Evolutionary conservation across 1,140 invertebrate genomes (phyloP).

Genomic region (Zaprionus lachaisei): DNA sequence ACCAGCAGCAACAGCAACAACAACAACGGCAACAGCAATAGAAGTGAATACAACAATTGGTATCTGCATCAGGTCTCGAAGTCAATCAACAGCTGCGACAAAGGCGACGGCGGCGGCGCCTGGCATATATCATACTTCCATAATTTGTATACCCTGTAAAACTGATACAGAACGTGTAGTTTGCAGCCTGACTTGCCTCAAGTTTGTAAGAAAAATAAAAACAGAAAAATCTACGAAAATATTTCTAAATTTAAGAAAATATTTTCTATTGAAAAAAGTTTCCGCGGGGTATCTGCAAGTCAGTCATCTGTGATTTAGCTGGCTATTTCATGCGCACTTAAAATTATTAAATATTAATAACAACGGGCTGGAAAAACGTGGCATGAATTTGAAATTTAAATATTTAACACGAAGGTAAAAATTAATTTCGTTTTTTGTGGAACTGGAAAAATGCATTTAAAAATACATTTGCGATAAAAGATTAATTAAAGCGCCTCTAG

Average conservation of each 20-base stretch:
- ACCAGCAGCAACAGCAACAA: constrained; percentile 13
- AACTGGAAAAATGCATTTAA: constrained; percentile 61
- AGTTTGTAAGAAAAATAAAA: too few species aligned
- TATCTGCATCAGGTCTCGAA: constrained; percentile 42
- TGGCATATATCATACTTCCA: constrained; percentile 59
- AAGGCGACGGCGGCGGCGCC: constrained; percentile 45
- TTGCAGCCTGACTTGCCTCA: not conserved
- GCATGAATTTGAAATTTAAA: constrained; percentile 69
- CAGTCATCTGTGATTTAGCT: not conserved
- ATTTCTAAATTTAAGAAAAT: not conserved
- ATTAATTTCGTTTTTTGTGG: constrained; percentile 31
- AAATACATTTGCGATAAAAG: constrained; percentile 73
- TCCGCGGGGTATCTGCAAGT: not conserved
- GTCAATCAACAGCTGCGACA: constrained; percentile 56
- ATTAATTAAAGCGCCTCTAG: constrained; percentile 69
- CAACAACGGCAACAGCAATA: constrained; percentile 24
- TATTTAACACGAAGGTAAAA: constrained; percentile 41
- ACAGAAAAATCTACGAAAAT: not conserved
- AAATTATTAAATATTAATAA: constrained; percentile 77
- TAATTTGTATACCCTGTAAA: constrained; percentile 50
- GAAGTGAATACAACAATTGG: constrained; percentile 45
- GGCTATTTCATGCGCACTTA: constrained; percentile 59
- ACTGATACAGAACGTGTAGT: not conserved
- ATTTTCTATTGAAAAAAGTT: not conserved
- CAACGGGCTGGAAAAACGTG: constrained; percentile 66